Evolutionary conservation across 2,113 vertebrate genomes (phyloP), one percentile per base, ranked within the genome.

Genomic region (Melozone crissalis): DNA sequence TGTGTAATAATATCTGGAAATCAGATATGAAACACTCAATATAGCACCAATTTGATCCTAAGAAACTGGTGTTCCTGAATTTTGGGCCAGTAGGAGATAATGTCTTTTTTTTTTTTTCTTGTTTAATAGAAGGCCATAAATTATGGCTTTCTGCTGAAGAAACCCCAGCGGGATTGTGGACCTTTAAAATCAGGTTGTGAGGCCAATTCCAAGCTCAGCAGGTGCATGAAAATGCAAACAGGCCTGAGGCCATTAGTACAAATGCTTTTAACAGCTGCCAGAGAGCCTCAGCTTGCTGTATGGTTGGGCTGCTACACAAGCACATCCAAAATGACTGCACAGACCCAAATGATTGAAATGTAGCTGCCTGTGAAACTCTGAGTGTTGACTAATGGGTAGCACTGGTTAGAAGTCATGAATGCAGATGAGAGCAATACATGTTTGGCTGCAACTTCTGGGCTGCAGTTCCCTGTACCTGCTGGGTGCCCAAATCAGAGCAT

Each of bases 261-360:
- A 87, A 67, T 31, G 44, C 21, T 93, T 84, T 87, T 46, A 95
- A 51, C 65, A 87, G 61, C 69, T 91, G 62, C 81, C 84, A 91
- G 61, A 75, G 33, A 55, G 23, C 15, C 59, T 81, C 28, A 44
- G 73, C 39, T 89, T 72, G 35, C 44, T 61, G 0, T 49, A 8
- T 4, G 1, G 11, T 47, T 84, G 44, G 41, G 7, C 23, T 84
- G 69, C 54, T 84, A 20, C 30, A 83, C n/a, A 91, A 63, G 75
- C 54, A 61, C 24, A 17, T 68, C 35, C 41, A 63, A 61, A 94
- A 89, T 0, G 4, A 73, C 37, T 87, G 58, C 62, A 35, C 26
- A 46, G 81, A 46, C 26, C 26, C 37, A 65, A 58, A 61, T 16
- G 37, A 69, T 39, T 91, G 84, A 89, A 95, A 72, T n/a, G 24